Base-by-base conservation (phyloP, 2,113 vertebrate species). In the Centrocercus urophasianus region DNA sequence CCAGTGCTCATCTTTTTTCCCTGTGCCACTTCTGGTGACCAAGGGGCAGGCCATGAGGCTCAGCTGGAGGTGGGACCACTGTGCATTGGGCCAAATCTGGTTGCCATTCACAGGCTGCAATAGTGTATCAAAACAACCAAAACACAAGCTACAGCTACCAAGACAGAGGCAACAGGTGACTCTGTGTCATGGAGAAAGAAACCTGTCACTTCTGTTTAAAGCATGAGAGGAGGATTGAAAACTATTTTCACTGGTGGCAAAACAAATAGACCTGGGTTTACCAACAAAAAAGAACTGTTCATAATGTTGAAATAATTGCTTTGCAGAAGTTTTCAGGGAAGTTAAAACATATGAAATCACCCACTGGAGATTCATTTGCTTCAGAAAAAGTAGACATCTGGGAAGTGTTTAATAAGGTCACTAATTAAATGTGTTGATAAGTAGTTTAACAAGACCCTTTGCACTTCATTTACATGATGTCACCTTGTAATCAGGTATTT, bases 371-470 rank as follows among this genome's bases (percentile, higher is more conserved):
- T 22, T 80, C 30, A 78, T 90, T 80, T 95, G 71, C 83, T 96
- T 92, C 88, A 65, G 45, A 91, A 89, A 95, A 76, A 19, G 13
- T 71, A 86, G 32, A 27, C 66, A 60, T 52, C 40, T 65, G 90
- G 92, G 78, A 92, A 88, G 67, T 42, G 38, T 66, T 88, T 95
- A 96, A 93, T 85, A 80, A 76, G 30, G 36, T 47, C 11, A 47
- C 50, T 88, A 96, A 96, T 97, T 97, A 97, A 91, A 97, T 80
- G 89, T 96, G 95, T 97, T 97, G 91, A 96, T 94, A 96, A 76
- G 65, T 59, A 94, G 78, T 85, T 95, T 96, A 88, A 50, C 66
- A 95, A 88, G 57, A 66, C 71, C 63, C 85, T 94, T 42, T 40
- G 67, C 61, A 32, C 65, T 96, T 92, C 16, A 71, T 96, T 97